These are phyloP conservation scores for Lepidothrix coronata DNA, from an alignment of 2,113 vertebrate genomes.

Conservation along the genomic window DNA sequence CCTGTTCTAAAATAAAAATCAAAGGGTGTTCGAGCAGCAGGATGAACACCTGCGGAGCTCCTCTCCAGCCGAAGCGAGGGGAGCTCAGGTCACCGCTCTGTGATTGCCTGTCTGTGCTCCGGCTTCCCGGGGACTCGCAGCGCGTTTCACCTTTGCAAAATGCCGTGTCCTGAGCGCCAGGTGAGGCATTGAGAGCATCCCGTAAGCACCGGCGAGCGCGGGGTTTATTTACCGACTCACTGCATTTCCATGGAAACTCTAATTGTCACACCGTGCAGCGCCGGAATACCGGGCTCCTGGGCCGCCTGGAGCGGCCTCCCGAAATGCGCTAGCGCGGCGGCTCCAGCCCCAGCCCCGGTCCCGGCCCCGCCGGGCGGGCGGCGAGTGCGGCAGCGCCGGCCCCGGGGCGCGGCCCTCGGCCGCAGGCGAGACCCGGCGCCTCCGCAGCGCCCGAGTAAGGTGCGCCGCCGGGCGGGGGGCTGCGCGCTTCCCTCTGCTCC, in stretches of 20 bases:
- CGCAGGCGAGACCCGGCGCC: no score
- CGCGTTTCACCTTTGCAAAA: background rate
- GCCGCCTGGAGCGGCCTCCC: background rate
- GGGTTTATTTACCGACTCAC: background rate
- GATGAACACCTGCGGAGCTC: background rate
- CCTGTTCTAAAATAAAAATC: background rate
- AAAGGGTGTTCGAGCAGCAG: background rate
- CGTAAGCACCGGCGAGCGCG: background rate
- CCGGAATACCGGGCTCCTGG: background rate
- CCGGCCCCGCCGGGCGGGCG: background rate
- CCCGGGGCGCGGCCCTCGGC: no score
- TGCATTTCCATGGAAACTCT: constrained; percentile 50
- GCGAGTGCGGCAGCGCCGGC: background rate
- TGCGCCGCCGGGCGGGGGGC: no score
- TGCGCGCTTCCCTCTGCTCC: no score
- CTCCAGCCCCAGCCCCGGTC: background rate
- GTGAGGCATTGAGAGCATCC: background rate
- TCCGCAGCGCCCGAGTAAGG: no score
- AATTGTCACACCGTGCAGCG: background rate
- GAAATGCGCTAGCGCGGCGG: background rate
- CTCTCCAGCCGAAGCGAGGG: background rate
- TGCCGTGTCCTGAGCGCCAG: fast-evolving
- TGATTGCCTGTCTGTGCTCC: fast-evolving
- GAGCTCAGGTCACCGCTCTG: background rate
- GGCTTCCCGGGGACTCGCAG: fast-evolving